phyloP scores from a whole-genome alignment of 2,888 invertebrate genomes.

The Strigamia transsilvanica region DNA sequence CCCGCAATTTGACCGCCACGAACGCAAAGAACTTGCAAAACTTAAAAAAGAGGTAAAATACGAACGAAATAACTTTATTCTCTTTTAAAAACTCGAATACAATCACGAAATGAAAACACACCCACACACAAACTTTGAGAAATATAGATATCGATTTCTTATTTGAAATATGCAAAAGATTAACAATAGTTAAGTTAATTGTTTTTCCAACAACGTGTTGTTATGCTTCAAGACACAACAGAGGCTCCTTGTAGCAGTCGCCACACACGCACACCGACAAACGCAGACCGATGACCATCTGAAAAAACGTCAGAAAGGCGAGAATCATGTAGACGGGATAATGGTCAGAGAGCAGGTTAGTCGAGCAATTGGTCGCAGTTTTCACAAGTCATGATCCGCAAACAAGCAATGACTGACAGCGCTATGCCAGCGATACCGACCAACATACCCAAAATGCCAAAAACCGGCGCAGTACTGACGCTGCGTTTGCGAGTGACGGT shows the following conservation, averaged over 20 bases:
- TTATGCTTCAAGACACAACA: too few species aligned
- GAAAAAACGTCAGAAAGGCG: neutral
- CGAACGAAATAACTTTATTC: neutral
- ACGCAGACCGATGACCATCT: neutral
- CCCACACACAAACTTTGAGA: too few species aligned
- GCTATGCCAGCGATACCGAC: neutral
- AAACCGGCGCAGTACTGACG: neutral
- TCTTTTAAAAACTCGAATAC: too few species aligned
- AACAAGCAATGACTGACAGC: neutral
- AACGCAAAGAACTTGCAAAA: neutral
- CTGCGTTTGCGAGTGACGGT: neutral
- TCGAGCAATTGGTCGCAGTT: too few species aligned
- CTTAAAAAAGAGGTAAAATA: neutral
- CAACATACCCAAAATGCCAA: neutral
- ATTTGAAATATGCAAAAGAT: too few species aligned
- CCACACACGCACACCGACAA: slow-evolving; percentile 36
- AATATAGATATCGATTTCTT: too few species aligned
- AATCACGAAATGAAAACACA: too few species aligned
- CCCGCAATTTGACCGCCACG: neutral
- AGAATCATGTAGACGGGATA: neutral
- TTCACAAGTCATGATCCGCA: neutral
- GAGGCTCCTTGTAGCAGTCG: neutral
- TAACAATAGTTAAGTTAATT: too few species aligned
- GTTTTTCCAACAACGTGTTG: too few species aligned
- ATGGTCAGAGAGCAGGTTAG: neutral